These are phyloP conservation scores for Corythornis madagascariensis DNA, from an alignment of 2,113 vertebrate genomes.

Conservation along the genomic window DNA sequence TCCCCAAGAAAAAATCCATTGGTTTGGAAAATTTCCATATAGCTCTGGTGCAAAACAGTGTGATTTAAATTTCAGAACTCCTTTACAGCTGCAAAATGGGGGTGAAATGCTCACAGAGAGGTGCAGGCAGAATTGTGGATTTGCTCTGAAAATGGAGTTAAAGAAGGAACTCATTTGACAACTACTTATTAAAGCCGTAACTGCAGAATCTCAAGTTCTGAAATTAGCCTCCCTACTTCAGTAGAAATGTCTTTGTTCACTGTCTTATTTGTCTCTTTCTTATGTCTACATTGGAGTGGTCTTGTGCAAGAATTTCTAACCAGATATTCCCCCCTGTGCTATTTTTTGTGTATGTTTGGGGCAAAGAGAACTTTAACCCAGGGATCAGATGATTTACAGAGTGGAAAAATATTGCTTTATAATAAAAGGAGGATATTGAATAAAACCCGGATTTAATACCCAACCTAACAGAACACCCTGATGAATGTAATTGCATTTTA, in stretches of 20 bases:
- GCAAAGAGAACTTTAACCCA: slow-evolving; percentile 74
- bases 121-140: background rate
- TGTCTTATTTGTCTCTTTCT: slow-evolving; percentile 30
- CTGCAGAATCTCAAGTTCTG: slow-evolving; percentile 33
- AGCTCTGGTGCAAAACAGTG: background rate
- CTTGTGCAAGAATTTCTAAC: slow-evolving; percentile 32
- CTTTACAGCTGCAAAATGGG: background rate
- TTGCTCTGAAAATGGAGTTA: slow-evolving; percentile 47
- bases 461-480: slow-evolving; percentile 79
- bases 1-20: background rate
- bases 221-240: slow-evolving; percentile 53
- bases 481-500: slow-evolving; percentile 87
- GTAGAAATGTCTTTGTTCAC: slow-evolving; percentile 29
- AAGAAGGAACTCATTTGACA: slow-evolving; percentile 29
- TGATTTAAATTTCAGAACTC: background rate
- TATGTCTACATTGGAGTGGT: background rate
- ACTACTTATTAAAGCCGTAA: slow-evolving; percentile 59
- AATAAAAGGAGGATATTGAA: slow-evolving; percentile 84
- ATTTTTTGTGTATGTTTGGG: slow-evolving; percentile 67
- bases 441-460: slow-evolving; percentile 83
- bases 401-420: slow-evolving; percentile 83
- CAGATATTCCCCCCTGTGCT: background rate
- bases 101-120: background rate
- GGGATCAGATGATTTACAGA: slow-evolving; percentile 82
- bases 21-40: background rate